These are phyloP conservation scores for Nautilus pompilius DNA, from an alignment of 1,140 invertebrate species.

Conservation along the genomic window DNA sequence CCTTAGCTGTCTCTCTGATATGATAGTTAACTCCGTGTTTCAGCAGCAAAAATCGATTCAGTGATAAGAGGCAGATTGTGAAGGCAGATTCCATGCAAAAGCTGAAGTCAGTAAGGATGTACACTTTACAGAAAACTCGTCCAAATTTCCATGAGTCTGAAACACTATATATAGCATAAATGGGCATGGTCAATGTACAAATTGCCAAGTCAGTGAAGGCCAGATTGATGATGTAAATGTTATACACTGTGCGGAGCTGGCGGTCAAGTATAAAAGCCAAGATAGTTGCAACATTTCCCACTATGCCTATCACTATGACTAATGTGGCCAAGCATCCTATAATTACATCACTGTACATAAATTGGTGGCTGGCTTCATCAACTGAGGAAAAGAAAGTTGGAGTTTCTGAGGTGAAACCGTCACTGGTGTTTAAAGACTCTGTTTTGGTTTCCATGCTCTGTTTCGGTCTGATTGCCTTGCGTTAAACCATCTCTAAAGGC, in stretches of 20 bases:
- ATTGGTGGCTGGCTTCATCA: too few species aligned
- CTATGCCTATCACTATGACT: conserved; percentile 22
- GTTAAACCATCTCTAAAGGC: too few species aligned
- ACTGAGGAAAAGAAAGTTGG: too few species aligned
- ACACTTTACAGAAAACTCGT: conserved; percentile 30
- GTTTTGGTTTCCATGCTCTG: too few species aligned
- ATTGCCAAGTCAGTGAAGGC: conserved; percentile 38
- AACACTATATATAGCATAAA: conserved; percentile 27
- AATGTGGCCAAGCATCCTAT: too few species aligned
- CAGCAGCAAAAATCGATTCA: conserved; percentile 27
- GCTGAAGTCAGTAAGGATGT: conserved; percentile 29
- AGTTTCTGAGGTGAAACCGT: too few species aligned
- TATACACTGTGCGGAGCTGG: conserved; percentile 32
- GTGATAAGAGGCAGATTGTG: conserved; percentile 28
- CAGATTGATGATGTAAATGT: conserved; percentile 43
- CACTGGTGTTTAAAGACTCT: too few species aligned
- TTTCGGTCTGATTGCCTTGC: too few species aligned
- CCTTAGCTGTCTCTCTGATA: conserved; percentile 12
- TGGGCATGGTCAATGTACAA: conserved; percentile 31
- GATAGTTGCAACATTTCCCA: conserved; percentile 35
- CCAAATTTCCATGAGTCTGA: conserved; percentile 28
- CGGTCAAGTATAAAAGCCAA: conserved; percentile 31
- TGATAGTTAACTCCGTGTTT: conserved; percentile 20
- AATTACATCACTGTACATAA: too few species aligned
- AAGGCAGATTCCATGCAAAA: conserved; percentile 28